phyloP scores from a whole-genome alignment of 1,140 invertebrate species.

The Brachionus paranguensis region DNA sequence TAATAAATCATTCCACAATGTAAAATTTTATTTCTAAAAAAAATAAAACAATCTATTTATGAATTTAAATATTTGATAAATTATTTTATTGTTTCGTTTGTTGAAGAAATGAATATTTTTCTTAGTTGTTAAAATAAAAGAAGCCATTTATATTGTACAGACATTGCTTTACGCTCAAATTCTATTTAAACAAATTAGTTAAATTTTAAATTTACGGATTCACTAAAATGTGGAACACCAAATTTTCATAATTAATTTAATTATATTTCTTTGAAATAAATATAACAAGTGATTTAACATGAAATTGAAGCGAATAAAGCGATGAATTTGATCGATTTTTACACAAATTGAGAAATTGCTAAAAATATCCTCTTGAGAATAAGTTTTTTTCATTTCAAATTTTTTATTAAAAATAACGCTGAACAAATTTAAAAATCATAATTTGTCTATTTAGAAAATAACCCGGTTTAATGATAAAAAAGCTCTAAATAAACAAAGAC shows the following conservation, averaged over 20 bases:
- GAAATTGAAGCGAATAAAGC: neutral
- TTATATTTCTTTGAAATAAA: neutral
- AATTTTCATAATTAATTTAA: slow-evolving; percentile 4
- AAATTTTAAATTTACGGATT: neutral
- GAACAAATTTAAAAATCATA: too few relatives aligned
- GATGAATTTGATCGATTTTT: neutral
- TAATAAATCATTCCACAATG: neutral
- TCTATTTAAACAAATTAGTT: neutral
- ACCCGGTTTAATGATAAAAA: neutral
- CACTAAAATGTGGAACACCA: neutral
- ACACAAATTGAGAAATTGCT: neutral
- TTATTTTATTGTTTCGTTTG: neutral
- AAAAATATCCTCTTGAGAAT: neutral
- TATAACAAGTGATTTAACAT: neutral
- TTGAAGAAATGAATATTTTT: neutral
- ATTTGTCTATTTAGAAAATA: neutral
- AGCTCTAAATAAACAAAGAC: neutral
- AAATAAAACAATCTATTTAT: neutral
- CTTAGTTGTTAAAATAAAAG: neutral
- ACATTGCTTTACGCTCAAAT: neutral
- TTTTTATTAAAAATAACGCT: neutral
- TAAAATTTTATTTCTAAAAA: neutral
- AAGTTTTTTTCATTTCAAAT: neutral
- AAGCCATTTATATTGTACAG: neutral
- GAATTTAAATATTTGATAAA: neutral